These are phyloP conservation scores for Cacajao melanocephalus DNA, from an alignment of 2,797 vertebrate genomes.

Conservation along the genomic window DNA sequence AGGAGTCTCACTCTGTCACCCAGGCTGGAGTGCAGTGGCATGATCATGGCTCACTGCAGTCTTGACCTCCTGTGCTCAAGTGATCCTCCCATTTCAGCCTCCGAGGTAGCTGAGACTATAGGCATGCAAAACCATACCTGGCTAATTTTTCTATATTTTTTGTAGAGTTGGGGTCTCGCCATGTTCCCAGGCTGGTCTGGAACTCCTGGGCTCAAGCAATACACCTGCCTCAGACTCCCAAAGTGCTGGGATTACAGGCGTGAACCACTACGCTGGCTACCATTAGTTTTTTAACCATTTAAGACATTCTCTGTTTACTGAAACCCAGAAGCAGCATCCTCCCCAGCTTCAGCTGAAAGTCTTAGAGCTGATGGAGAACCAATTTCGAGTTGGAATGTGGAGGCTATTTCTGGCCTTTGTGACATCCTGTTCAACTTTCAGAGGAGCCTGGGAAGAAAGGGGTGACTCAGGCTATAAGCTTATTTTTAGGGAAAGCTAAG, in stretches of 20 bases:
- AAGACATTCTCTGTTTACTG: neutral
- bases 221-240: neutral
- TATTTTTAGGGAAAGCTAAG: slow-evolving; percentile 69
- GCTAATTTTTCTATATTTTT: neutral
- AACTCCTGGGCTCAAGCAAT: neutral
- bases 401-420: slow-evolving; percentile 69
- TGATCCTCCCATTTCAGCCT: neutral
- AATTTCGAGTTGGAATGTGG: slow-evolving; percentile 33
- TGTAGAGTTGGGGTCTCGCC: neutral
- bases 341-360: neutral
- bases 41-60: neutral
- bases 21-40: neutral
- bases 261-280: neutral
- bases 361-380: neutral
- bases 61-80: neutral
- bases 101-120: neutral
- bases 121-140: neutral
- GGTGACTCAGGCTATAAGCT: slow-evolving; percentile 63
- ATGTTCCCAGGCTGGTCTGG: neutral
- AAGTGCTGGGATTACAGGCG: neutral
- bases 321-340: neutral
- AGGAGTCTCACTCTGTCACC: neutral
- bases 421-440: slow-evolving; percentile 67
- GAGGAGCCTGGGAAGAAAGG: slow-evolving; percentile 62
- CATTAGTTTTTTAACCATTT: neutral